Conservation (phyloP, 35 echinoderm and acorn worm species). For the Holothuria glaberrima region DNA sequence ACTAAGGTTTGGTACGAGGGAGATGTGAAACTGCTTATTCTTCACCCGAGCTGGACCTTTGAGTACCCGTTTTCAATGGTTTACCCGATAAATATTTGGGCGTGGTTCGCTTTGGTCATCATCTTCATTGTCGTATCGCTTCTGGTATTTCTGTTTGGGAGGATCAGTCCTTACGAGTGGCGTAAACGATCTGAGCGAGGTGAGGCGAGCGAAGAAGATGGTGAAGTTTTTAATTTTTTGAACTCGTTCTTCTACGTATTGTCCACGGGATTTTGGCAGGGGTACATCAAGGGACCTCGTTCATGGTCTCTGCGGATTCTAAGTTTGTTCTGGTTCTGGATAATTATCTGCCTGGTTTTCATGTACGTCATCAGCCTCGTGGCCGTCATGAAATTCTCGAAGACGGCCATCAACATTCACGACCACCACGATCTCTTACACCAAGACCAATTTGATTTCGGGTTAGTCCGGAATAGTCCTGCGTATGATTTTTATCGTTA, state of each 20-base stretch:
- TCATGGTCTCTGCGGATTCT: conserved; percentile 66
- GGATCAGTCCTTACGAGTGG: conserved; percentile 74
- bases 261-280: conserved; percentile 61
- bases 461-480: conserved; percentile 74
- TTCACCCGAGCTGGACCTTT: conserved; percentile 71
- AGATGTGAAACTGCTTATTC: conserved; percentile 67
- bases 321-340: conserved; percentile 73
- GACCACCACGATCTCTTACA: conserved; percentile 63
- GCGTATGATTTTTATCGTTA: conserved; percentile 83
- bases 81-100: conserved; percentile 66
- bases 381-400: conserved; percentile 69
- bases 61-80: conserved; percentile 74
- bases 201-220: conserved; percentile 63
- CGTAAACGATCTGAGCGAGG: conserved; percentile 28
- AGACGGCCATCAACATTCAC: conserved; percentile 49
- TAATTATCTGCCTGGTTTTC: conserved; percentile 64
- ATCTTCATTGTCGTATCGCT: conserved; percentile 64
- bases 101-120: conserved; percentile 71
- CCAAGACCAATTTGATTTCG: conserved; percentile 73
- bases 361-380: conserved; percentile 77
- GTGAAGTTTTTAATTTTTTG: conserved; percentile 64
- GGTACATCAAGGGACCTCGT: conserved; percentile 65
- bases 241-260: conserved; percentile 68
- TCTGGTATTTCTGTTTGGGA: conserved; percentile 65
- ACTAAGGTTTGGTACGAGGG: conserved; percentile 55